Evolutionary conservation across 2,113 vertebrate species (phyloP).

Genomic region (Gallinago undulata): DNA sequence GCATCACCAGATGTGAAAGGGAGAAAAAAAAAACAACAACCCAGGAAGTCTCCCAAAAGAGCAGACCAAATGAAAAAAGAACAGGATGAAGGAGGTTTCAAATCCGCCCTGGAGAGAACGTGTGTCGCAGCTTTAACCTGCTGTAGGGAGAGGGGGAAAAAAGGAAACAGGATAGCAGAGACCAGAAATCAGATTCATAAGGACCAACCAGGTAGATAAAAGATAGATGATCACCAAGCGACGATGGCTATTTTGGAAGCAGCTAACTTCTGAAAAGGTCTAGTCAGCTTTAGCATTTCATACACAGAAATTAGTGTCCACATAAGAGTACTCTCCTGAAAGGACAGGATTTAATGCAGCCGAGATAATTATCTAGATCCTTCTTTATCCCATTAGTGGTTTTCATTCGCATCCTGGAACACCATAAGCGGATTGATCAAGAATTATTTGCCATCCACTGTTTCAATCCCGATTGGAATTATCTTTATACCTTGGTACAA

Average conservation of each 20-base stretch:
- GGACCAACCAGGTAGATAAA: neutral
- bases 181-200: neutral
- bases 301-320: conserved; percentile 26
- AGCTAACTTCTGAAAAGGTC: conserved; percentile 5
- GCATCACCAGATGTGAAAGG: neutral
- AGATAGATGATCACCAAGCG: neutral
- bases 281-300: conserved; percentile 21
- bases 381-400: conserved; percentile 76
- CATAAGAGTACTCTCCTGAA: conserved; percentile 43
- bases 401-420: conserved; percentile 74
- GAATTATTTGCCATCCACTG: conserved; percentile 72
- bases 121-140: neutral
- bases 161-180: neutral
- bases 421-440: conserved; percentile 73
- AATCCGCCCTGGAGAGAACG: neutral
- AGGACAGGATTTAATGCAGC: conserved; percentile 56
- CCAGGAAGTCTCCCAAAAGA: conserved; percentile 4
- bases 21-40: neutral
- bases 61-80: neutral
- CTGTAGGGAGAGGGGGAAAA: neutral
- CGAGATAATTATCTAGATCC: conserved; percentile 77
- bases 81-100: conserved; percentile 20
- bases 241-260: neutral
- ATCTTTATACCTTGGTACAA: conserved; percentile 54
- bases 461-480: conserved; percentile 70